phyloP scores from a whole-genome alignment of 2,797 vertebrate species.

The Carcharodon carcharias region DNA sequence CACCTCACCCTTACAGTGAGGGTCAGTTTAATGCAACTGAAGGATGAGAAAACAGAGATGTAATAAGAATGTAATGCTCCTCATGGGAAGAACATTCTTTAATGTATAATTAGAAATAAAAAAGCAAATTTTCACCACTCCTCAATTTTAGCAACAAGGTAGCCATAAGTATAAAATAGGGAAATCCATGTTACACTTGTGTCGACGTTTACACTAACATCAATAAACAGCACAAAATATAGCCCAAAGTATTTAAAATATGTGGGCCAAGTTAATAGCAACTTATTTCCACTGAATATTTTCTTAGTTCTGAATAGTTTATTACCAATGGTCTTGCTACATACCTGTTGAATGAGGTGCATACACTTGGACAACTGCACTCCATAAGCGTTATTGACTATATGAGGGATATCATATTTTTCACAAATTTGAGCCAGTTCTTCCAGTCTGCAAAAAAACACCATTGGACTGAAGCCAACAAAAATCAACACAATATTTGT shows the following conservation, averaged over 20 bases:
- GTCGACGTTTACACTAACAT: not conserved
- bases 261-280: not conserved
- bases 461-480: not conserved
- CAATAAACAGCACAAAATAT: not conserved
- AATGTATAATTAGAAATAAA: not conserved
- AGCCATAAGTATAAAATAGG: not conserved
- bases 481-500: not conserved
- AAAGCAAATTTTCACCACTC: not conserved
- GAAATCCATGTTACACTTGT: not conserved
- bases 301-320: not conserved
- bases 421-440: constrained; percentile 78
- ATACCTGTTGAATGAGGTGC: constrained; percentile 95
- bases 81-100: not conserved
- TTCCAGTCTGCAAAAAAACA: constrained; percentile 67
- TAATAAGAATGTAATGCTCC: not conserved
- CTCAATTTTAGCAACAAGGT: not conserved
- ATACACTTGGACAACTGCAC: constrained; percentile 96
- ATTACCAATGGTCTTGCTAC: not conserved
- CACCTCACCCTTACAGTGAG: not conserved
- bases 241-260: not conserved
- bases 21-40: not conserved
- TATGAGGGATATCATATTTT: constrained; percentile 77
- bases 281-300: not conserved
- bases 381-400: constrained; percentile 96
- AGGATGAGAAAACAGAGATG: not conserved